Conservation (phyloP, 2,888 invertebrate genomes). For the Rotaria sp. region DNA sequence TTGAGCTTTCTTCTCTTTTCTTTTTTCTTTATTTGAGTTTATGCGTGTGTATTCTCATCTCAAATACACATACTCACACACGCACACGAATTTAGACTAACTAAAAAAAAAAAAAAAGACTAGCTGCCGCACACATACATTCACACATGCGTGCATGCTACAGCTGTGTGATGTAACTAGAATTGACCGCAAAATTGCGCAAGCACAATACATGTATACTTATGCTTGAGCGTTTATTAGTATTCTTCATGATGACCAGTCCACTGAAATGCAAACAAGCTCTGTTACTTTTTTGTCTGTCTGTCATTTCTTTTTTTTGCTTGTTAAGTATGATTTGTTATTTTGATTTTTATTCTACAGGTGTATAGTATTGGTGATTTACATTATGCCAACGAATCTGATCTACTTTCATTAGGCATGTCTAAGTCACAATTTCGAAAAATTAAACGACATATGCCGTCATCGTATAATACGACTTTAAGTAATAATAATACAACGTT, state of each 20-base stretch:
- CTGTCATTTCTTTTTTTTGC: neutral
- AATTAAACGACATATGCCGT: slow-evolving; percentile 3
- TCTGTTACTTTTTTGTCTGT: neutral
- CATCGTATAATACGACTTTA: neutral
- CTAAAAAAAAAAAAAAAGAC: too few species aligned
- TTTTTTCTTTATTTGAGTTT: neutral
- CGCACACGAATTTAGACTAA: too few species aligned
- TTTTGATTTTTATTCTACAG: neutral
- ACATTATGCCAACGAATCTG: neutral
- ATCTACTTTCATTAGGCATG: neutral
- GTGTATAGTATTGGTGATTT: slow-evolving; percentile 1
- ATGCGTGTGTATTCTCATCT: neutral
- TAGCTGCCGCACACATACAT: neutral
- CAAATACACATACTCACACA: neutral
- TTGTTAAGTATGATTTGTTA: neutral
- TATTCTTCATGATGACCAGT: slow-evolving; percentile 14
- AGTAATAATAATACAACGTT: neutral
- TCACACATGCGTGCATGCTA: neutral
- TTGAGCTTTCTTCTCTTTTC: neutral
- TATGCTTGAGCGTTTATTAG: neutral
- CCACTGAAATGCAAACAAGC: slow-evolving; percentile 5
- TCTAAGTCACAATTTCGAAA: slow-evolving; percentile 26
- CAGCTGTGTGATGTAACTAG: neutral
- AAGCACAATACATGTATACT: neutral
- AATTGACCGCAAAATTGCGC: neutral